These are phyloP conservation scores for Tuberolachnus salignus DNA, from an alignment of 2,888 invertebrate species.

Conservation along the genomic window DNA sequence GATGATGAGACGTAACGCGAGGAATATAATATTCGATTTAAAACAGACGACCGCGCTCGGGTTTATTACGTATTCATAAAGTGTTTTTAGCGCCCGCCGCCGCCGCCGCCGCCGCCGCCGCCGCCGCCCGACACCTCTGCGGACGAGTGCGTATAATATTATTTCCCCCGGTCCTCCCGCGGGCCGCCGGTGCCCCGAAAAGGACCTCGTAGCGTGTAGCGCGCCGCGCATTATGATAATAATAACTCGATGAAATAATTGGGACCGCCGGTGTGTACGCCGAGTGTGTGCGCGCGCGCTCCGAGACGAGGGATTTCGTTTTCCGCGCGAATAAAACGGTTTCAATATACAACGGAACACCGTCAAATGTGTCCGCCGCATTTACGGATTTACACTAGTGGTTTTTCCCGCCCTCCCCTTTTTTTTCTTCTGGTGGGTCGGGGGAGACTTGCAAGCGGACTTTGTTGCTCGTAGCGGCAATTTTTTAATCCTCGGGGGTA, in stretches of 20 bases:
- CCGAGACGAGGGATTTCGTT: too few relatives aligned
- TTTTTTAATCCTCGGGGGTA: too few relatives aligned
- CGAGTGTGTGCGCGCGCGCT: neutral
- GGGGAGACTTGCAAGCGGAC: too few relatives aligned
- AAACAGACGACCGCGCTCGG: slow-evolving; percentile 37
- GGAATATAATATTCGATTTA: slow-evolving; percentile 35
- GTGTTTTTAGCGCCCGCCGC: slow-evolving; percentile 43
- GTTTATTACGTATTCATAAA: slow-evolving; percentile 55
- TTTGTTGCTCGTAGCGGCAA: too few relatives aligned
- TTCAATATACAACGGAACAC: neutral
- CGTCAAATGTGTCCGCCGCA: too few relatives aligned
- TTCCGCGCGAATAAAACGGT: neutral
- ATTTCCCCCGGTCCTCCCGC: neutral
- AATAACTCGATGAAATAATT: slow-evolving; percentile 33
- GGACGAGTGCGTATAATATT: neutral
- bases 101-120: neutral
- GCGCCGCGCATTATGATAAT: neutral
- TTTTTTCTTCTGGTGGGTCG: too few relatives aligned
- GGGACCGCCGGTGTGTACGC: neutral
- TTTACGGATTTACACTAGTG: too few relatives aligned
- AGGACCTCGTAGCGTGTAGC: neutral
- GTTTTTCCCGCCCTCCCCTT: too few relatives aligned
- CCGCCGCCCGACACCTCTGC: neutral
- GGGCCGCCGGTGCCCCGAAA: neutral
- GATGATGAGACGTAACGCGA: neutral